phyloP scores from a whole-genome alignment of 2,113 vertebrate species.

The Misgurnus anguillicaudatus region DNA sequence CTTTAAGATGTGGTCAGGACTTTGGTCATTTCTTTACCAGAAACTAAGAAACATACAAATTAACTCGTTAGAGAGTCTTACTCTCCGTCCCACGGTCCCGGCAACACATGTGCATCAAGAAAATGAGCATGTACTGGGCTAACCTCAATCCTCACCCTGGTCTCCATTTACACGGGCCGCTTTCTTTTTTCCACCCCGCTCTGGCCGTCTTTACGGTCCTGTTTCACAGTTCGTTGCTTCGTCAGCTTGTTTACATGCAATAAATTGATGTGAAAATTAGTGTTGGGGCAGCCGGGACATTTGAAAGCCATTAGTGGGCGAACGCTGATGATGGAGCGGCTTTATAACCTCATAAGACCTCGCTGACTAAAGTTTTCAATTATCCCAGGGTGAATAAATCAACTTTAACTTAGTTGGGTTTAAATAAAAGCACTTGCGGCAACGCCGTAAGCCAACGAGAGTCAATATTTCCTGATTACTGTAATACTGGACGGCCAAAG shows the following conservation, averaged over 20 bases:
- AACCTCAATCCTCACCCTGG: background rate
- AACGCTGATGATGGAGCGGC: conserved; percentile 58
- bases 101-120: conserved; percentile 31
- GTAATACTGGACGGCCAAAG: conserved; percentile 39
- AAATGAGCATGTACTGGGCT: conserved; percentile 4
- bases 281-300: conserved; percentile 63
- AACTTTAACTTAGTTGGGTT: conserved; percentile 49
- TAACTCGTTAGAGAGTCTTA: conserved; percentile 21
- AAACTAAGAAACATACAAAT: conserved; percentile 40
- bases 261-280: conserved; percentile 68
- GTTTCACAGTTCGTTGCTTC: conserved; percentile 56
- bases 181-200: conserved; percentile 42
- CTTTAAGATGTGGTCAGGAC: conserved; percentile 21
- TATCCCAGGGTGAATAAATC: conserved; percentile 64
- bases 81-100: conserved; percentile 14
- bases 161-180: conserved; percentile 20
- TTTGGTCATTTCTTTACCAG: conserved; percentile 27
- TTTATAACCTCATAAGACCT: conserved; percentile 65
- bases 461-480: conserved; percentile 46
- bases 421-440: conserved; percentile 57
- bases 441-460: conserved; percentile 37
- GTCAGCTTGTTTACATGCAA: conserved; percentile 63
- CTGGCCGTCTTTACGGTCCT: conserved; percentile 39
- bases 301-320: conserved; percentile 64
- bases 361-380: conserved; percentile 61